Evolutionary conservation across 2,113 vertebrate species (phyloP).

Genomic region (Chloroceryle aenea): DNA sequence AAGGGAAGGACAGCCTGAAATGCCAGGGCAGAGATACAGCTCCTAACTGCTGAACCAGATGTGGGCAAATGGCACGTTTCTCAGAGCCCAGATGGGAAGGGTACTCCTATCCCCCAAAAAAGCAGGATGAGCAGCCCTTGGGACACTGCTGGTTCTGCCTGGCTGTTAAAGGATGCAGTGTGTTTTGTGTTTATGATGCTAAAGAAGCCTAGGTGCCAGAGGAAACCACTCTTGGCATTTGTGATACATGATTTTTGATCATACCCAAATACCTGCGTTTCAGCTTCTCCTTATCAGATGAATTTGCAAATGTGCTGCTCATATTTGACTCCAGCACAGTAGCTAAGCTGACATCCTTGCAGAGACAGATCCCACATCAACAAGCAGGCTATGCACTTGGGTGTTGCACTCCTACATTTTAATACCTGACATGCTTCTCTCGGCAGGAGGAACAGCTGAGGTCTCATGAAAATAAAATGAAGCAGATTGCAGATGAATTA

Average conservation of each 20-base stretch:
- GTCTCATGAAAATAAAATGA: conserved; percentile 95
- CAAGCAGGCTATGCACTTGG: not conserved
- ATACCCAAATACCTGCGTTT: not conserved
- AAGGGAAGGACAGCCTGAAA: not conserved
- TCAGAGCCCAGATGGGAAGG: not conserved
- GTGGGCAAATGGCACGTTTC: not conserved
- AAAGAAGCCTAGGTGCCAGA: not conserved
- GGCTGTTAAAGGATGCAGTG: not conserved
- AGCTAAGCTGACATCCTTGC: not conserved
- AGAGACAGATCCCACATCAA: not conserved
- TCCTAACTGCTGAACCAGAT: not conserved
- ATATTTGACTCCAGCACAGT: not conserved
- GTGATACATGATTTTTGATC: not conserved
- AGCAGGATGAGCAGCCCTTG: not conserved
- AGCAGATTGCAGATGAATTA: conserved; percentile 93
- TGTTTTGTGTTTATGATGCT: not conserved
- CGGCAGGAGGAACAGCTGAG: conserved; percentile 92
- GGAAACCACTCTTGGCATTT: not conserved
- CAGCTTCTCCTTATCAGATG: not conserved
- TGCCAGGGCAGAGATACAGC: not conserved
- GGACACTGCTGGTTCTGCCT: not conserved
- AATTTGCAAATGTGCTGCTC: not conserved
- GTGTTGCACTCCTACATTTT: not conserved
- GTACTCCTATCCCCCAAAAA: not conserved
- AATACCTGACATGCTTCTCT: conserved; percentile 49